phyloP scores from a whole-genome alignment of 2,888 invertebrate species.

The Stenichneumon culpator region DNA sequence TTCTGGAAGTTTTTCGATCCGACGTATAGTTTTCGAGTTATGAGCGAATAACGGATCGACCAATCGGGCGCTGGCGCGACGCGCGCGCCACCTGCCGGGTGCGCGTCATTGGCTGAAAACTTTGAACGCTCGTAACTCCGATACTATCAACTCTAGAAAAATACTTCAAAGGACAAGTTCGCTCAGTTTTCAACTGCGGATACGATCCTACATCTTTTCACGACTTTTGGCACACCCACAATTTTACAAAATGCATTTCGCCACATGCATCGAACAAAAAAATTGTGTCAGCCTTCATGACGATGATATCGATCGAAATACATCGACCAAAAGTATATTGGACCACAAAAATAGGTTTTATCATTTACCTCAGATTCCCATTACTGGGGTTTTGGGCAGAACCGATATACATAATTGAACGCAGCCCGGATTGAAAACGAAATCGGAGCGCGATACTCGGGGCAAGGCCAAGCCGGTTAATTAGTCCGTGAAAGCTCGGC shows the following conservation, averaged over 20 bases:
- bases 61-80: neutral
- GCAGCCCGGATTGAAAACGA: neutral
- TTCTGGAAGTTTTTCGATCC: neutral
- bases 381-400: neutral
- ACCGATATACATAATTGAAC: neutral
- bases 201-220: too few relatives aligned
- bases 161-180: neutral
- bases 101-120: neutral
- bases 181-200: neutral
- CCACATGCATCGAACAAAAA: too few relatives aligned
- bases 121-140: neutral
- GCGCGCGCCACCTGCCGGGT: neutral
- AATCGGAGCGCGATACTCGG: conserved; percentile 42
- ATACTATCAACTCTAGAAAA: neutral
- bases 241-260: too few relatives aligned
- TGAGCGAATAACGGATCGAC: neutral
- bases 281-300: too few relatives aligned
- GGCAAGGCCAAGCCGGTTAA: conserved; percentile 62
- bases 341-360: too few relatives aligned
- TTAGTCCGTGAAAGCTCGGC: conserved; percentile 61
- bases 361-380: neutral
- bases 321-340: too few relatives aligned
- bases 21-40: too few relatives aligned
- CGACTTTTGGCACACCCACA: too few relatives aligned
- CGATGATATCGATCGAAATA: too few relatives aligned